Evolutionary conservation across 2,113 vertebrate species (phyloP).

Genomic region (Numenius arquata): DNA sequence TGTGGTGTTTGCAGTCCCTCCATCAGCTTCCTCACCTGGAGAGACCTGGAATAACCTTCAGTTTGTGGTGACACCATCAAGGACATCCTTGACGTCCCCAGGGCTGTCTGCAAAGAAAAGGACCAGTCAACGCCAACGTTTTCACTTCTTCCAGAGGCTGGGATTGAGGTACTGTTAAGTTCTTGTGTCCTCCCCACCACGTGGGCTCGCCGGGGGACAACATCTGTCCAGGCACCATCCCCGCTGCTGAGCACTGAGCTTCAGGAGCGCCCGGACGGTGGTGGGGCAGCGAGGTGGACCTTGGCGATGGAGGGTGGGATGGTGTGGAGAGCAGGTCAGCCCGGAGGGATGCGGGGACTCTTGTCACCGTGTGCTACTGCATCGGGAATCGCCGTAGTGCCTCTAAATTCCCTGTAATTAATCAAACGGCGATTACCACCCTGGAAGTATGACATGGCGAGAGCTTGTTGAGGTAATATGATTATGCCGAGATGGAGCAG

Average conservation of each 20-base stretch:
- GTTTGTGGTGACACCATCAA: not conserved
- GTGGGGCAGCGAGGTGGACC: accelerated
- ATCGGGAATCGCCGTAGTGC: not conserved
- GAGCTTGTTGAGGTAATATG: not conserved
- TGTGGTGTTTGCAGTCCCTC: not conserved
- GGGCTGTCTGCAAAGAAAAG: not conserved
- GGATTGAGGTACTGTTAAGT: not conserved
- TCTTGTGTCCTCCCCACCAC: accelerated
- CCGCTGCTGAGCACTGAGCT: not conserved
- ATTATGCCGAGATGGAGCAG: not conserved
- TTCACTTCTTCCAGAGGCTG: not conserved
- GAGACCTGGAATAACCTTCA: not conserved
- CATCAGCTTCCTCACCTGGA: not conserved
- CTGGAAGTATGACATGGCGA: not conserved
- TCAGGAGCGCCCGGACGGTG: accelerated
- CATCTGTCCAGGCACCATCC: no score
- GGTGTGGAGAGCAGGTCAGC: not conserved
- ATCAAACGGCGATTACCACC: not conserved
- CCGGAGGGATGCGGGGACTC: not conserved
- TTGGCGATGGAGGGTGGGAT: not conserved
- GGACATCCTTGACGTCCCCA: not conserved
- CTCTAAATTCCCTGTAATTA: not conserved
- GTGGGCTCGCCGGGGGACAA: not conserved
- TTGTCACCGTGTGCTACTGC: not conserved
- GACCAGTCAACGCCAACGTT: accelerated